Conservation (phyloP, 2,888 invertebrate species). For the Schizaphis graminum region DNA sequence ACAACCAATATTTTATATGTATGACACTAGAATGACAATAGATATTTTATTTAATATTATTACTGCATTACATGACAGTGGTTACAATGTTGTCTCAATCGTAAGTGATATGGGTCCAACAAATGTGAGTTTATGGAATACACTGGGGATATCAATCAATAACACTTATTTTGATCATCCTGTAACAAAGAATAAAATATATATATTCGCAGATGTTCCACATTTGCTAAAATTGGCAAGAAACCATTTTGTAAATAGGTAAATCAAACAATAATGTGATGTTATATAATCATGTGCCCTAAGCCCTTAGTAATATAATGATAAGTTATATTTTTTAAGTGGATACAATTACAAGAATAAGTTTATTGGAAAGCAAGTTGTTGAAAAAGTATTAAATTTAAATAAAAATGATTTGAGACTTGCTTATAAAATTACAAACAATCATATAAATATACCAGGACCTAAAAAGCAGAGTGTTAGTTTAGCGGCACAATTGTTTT, state of each 20-base stretch:
- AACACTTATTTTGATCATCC: background rate
- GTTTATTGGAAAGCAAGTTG: background rate
- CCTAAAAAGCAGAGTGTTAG: background rate
- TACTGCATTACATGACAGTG: background rate
- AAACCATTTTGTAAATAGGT: conserved; percentile 18
- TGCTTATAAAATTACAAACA: background rate
- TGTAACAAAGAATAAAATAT: background rate
- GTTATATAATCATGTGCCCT: too few relatives aligned
- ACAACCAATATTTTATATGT: too few relatives aligned
- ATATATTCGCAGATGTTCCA: conserved; percentile 24
- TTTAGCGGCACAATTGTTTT: background rate
- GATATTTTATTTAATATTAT: background rate
- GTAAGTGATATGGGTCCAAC: background rate
- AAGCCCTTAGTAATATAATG: too few relatives aligned
- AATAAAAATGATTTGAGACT: background rate
- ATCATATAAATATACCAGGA: background rate
- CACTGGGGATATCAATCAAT: background rate
- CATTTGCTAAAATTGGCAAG: background rate
- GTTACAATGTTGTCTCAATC: background rate
- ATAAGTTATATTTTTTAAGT: background rate
- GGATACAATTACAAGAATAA: background rate
- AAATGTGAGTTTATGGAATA: background rate
- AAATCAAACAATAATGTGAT: background rate
- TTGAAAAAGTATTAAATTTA: background rate
- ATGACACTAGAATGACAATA: background rate